Evolutionary conservation across 2,113 vertebrate genomes (phyloP).

Genomic region (Lycocorax pyrrhopterus): DNA sequence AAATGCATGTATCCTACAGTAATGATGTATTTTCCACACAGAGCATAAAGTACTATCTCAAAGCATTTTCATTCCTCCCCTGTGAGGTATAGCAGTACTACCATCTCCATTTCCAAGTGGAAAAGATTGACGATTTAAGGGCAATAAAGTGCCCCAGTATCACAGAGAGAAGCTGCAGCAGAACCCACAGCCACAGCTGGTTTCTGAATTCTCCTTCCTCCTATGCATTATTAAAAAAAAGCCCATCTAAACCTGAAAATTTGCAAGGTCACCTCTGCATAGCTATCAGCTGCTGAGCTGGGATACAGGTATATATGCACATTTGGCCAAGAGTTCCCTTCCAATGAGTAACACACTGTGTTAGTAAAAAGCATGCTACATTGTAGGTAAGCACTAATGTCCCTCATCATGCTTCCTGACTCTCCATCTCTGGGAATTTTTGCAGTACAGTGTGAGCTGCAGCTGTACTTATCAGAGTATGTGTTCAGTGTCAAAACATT

Average conservation of each 20-base stretch:
- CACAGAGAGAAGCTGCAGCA: neutral
- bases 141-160: neutral
- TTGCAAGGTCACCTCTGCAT: neutral
- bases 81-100: neutral
- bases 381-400: neutral
- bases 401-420: neutral
- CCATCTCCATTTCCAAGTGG: neutral
- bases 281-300: neutral
- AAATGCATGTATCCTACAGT: neutral
- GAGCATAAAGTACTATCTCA: neutral
- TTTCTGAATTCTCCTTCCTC: neutral
- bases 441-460: neutral
- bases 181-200: neutral
- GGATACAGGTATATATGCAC: neutral
- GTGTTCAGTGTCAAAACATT: neutral
- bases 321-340: neutral
- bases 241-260: neutral
- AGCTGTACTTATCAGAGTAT: neutral
- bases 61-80: neutral
- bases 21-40: neutral
- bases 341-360: neutral
- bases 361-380: neutral
- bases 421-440: neutral
- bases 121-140: neutral
- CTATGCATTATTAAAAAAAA: neutral